Conservation (phyloP, 2,113 vertebrate species). For the Psittacula cyanocephala region DNA sequence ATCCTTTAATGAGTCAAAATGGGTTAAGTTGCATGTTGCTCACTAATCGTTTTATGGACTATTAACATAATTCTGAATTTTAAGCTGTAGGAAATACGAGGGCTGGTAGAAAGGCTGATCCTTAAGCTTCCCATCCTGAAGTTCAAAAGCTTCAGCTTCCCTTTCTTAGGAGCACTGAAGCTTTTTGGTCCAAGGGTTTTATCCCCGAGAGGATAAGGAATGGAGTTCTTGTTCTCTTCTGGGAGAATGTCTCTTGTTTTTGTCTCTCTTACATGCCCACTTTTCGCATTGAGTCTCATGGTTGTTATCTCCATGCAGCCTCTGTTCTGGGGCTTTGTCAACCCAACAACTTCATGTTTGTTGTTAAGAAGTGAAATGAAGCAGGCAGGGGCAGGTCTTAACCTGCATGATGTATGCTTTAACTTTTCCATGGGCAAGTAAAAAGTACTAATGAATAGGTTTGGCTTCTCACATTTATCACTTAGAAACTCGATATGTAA, state of each 20-base stretch:
- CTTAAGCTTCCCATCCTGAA: neutral
- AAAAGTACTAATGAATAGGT: neutral
- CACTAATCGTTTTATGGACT: neutral
- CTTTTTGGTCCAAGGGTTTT: neutral
- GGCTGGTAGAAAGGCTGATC: neutral
- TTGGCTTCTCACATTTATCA: neutral
- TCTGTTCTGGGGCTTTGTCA: neutral
- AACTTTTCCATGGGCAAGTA: neutral
- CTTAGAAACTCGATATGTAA: neutral
- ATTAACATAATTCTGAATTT: neutral
- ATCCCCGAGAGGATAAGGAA: neutral
- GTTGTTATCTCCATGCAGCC: neutral
- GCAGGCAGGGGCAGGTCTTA: neutral
- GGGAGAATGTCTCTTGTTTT: neutral
- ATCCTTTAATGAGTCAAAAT: neutral
- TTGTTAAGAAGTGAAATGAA: neutral
- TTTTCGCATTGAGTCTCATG: neutral
- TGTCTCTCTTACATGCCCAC: fast-evolving
- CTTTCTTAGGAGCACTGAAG: neutral
- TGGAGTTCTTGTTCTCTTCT: neutral
- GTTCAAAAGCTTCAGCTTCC: neutral
- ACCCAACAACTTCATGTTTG: neutral
- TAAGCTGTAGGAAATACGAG: neutral
- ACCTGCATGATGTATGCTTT: neutral
- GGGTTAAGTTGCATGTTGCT: neutral